phyloP scores from a whole-genome alignment of 2,113 vertebrate genomes.

The Pavo muticus region DNA sequence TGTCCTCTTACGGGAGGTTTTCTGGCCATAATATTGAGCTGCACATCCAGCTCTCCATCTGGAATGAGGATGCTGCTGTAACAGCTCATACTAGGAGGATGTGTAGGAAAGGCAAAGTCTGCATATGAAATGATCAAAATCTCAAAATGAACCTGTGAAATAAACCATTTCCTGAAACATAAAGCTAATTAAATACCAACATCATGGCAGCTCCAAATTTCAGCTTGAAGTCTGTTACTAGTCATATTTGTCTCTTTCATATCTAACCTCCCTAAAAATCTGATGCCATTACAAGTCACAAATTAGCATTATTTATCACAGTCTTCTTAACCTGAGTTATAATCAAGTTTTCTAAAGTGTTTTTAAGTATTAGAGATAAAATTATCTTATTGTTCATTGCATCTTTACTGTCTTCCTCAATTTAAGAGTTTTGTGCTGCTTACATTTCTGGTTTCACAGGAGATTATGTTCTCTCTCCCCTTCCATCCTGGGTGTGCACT shows the following conservation, averaged over 20 bases:
- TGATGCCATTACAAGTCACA: neutral
- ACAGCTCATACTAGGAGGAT: neutral
- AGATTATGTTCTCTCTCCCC: neutral
- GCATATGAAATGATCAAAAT: neutral
- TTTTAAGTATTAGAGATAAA: neutral
- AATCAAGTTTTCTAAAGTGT: neutral
- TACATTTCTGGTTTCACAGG: neutral
- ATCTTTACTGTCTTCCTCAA: neutral
- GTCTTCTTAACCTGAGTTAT: neutral
- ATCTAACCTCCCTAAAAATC: neutral
- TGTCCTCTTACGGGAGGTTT: neutral
- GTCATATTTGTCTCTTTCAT: neutral
- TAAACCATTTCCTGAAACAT: neutral
- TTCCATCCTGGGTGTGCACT: neutral
- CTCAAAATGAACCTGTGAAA: conserved; percentile 3
- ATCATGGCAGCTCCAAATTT: neutral
- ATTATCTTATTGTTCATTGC: neutral
- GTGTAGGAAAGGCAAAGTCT: neutral
- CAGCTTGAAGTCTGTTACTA: neutral
- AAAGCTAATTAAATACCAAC: neutral
- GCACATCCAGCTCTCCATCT: neutral
- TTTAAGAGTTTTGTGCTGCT: neutral
- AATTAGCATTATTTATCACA: neutral
- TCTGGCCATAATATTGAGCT: neutral
- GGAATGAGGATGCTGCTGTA: neutral